Evolutionary conservation across 2,888 invertebrate genomes (phyloP).

Genomic region (Drosophila siamana): DNA sequence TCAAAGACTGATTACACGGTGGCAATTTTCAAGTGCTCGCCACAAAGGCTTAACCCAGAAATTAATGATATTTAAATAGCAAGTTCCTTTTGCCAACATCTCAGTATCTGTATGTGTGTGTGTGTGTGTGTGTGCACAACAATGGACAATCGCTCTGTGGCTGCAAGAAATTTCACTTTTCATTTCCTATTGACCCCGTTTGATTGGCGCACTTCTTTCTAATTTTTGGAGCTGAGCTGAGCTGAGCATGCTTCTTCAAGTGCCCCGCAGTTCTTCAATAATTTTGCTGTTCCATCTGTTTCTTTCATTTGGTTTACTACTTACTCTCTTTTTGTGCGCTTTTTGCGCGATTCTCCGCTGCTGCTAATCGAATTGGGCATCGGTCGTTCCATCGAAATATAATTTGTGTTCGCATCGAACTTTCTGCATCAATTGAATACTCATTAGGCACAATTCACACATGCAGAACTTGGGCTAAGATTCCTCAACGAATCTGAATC

Average conservation of each 20-base stretch:
- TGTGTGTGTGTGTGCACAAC: conserved; percentile 42
- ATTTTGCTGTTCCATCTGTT: conserved; percentile 21
- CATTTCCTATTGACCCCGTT: conserved; percentile 82
- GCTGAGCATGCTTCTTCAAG: conserved; percentile 62
- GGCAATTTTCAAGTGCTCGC: conserved; percentile 77
- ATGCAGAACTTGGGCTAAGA: conserved; percentile 35
- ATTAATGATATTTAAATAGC: conserved; percentile 81
- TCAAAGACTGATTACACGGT: conserved; percentile 77
- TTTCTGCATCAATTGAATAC: conserved; percentile 77
- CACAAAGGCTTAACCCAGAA: conserved; percentile 78
- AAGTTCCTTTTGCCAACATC: conserved; percentile 74
- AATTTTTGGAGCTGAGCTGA: conserved; percentile 43
- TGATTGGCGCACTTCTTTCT: conserved; percentile 74
- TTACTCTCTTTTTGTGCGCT: conserved; percentile 11
- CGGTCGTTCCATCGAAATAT: conserved; percentile 54
- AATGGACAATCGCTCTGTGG: conserved; percentile 42
- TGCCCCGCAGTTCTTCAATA: conserved; percentile 71
- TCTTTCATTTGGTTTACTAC: conserved; percentile 11
- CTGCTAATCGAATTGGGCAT: conserved; percentile 69
- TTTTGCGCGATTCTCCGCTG: conserved; percentile 20
- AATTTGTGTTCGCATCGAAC: conserved; percentile 56
- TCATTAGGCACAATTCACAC: conserved; percentile 79
- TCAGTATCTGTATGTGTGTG: too few species aligned
- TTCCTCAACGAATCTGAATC: conserved; percentile 33
- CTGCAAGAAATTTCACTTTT: conserved; percentile 80